These are phyloP conservation scores for Sinella curviseta DNA, from an alignment of 1,140 invertebrate genomes.

Conservation along the genomic window DNA sequence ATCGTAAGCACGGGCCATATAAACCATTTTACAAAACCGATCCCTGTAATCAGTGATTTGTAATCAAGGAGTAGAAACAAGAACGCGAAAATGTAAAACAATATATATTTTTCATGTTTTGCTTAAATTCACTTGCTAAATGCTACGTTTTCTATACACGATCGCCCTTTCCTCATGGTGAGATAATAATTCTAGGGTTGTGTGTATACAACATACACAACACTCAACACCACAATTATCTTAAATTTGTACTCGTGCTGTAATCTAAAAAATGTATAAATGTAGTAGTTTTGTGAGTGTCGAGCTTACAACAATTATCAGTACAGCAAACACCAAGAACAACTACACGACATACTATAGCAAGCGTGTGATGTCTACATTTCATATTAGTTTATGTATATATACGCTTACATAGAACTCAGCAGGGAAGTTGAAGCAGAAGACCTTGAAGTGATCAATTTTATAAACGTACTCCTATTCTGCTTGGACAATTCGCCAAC, in stretches of 20 bases:
- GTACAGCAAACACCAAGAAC: too few species aligned
- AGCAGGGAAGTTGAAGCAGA: background rate
- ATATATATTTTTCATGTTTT: background rate
- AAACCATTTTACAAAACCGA: background rate
- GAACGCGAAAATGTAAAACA: background rate
- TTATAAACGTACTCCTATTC: too few species aligned
- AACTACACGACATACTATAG: background rate
- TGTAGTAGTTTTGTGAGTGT: too few species aligned
- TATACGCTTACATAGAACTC: background rate
- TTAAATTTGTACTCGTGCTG: background rate
- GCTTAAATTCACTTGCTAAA: background rate
- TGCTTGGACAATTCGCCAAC: too few species aligned
- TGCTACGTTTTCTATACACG: background rate
- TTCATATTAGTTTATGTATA: too few species aligned
- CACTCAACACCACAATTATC: background rate
- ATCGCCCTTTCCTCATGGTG: background rate
- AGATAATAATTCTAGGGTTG: slow-evolving; percentile 8
- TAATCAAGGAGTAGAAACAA: slow-evolving; percentile 7
- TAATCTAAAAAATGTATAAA: background rate
- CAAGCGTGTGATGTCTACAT: too few species aligned
- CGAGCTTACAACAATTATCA: too few species aligned
- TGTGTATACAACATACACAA: background rate
- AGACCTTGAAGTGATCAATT: background rate
- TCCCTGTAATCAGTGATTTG: slow-evolving; percentile 16
- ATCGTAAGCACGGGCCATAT: background rate